phyloP scores from a whole-genome alignment of 1,140 invertebrate species.

The Yoshiicerus persimilis region DNA sequence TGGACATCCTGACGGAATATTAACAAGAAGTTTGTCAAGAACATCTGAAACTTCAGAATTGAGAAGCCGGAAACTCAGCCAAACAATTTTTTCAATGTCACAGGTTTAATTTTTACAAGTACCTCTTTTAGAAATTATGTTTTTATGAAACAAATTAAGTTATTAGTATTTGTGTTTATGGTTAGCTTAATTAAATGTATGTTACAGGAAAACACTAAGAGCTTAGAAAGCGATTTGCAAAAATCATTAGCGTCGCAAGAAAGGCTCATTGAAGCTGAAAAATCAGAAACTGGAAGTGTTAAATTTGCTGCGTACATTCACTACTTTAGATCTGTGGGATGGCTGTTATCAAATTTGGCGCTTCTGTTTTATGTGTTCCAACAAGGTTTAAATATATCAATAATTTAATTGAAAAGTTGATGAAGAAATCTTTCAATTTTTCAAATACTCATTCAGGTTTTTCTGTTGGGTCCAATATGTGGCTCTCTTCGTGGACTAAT shows the following conservation, averaged over 20 bases:
- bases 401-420: too few relatives aligned
- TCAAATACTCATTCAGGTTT: slow-evolving; percentile 36
- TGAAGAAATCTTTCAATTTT: too few relatives aligned
- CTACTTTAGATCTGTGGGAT: slow-evolving; percentile 39
- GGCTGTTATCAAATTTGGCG: background rate
- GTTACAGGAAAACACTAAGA: background rate
- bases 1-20: background rate
- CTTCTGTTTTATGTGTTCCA: slow-evolving; percentile 27
- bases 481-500: slow-evolving; percentile 46
- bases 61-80: background rate
- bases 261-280: slow-evolving; percentile 40
- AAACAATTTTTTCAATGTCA: background rate
- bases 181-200: background rate
- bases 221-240: background rate
- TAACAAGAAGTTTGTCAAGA: background rate
- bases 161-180: background rate
- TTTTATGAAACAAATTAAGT: background rate
- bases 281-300: slow-evolving; percentile 41
- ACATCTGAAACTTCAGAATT: background rate
- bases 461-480: slow-evolving; percentile 41
- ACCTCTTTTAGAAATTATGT: background rate
- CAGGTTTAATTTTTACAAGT: background rate
- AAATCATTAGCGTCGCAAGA: slow-evolving; percentile 42
- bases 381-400: slow-evolving; percentile 24
- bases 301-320: slow-evolving; percentile 42